Base-by-base conservation (phyloP, 2,113 vertebrate species). In the Syrrhaptes paradoxus region DNA sequence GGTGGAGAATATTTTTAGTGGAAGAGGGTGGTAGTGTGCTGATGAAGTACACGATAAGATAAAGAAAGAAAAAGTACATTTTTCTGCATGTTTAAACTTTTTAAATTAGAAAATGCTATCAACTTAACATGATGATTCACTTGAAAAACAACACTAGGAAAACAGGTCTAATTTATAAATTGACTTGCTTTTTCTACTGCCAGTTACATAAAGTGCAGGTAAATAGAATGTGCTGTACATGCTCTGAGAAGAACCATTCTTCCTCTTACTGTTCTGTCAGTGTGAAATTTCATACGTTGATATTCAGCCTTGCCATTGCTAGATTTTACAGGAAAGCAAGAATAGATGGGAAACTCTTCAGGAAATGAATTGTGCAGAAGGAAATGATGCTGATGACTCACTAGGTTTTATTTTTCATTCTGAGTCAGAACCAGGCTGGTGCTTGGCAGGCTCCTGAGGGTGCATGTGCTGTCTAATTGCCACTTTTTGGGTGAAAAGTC, bases 51-150 rank as follows among this genome's bases (percentile, higher is more conserved):
- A 22, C 24, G 96, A 96, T 95, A 95, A 97, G 96, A 95, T 93
- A 87, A 89, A 94, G 73, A 79, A 61, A 4, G 4, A 87, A 91
- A 96, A 96, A 89, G 49, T 94, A 96, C 85, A 93, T 96, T 96
- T 96, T 94, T 87, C 90, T 95, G 77, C 96, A 58, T 94, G 97
- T 95, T 97, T 97, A 95, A 96, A 94, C 95, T 87, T 90, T 92
- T 96, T 52, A 95, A 92, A 96, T 97, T 91, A 91, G 95, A 92
- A 95, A 97, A 96, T 74, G 43, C 0, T 7, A 93, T 92, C 89
- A 92, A 67, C 58, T 95, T 38, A 77, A 77, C 74, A 55, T 17
- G 75, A 81, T 96, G 94, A 96, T 94, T 96, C 89, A 95, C 80
- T 65, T 90, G 62, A 84, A 96, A 96, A 96, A 90, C 14, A 67